A percentile compares a stretch with the other conserved stretches of the same genome.
Evolutionary conservation across 2,888 invertebrate genomes (phyloP).

Genomic region (Cactoblastis cactorum): DNA sequence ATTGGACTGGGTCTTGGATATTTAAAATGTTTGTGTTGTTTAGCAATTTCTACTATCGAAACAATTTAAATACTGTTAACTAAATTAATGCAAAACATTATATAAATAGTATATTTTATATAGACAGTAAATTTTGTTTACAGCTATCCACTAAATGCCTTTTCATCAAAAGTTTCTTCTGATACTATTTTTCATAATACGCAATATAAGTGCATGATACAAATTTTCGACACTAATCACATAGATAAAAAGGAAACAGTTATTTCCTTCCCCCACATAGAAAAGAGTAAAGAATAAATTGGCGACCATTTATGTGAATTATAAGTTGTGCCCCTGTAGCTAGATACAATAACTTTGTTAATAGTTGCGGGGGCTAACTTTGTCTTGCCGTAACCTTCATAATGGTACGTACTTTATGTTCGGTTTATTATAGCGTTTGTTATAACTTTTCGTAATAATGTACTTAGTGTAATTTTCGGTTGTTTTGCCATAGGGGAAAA

Average conservation of each 20-base stretch:
- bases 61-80: too few species aligned
- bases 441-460: not conserved
- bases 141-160: too few species aligned
- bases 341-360: slow-evolving; percentile 28
- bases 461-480: not conserved
- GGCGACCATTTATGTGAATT: slow-evolving; percentile 35
- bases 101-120: too few species aligned
- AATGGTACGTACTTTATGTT: not conserved
- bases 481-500: not conserved
- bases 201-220: too few species aligned
- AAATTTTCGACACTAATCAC: too few species aligned
- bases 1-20: too few species aligned
- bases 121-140: too few species aligned
- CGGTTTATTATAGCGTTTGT: not conserved
- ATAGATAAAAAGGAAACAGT: not conserved
- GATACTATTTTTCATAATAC: too few species aligned
- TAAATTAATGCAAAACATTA: too few species aligned
- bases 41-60: too few species aligned
- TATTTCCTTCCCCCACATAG: not conserved
- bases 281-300: slow-evolving; percentile 30
- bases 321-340: slow-evolving; percentile 34
- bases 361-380: slow-evolving; percentile 25
- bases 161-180: too few species aligned
- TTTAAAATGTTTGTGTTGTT: too few species aligned
- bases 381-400: not conserved